These are phyloP conservation scores for Steinernema scapterisci DNA, from an alignment of 2,888 invertebrate species.

Conservation along the genomic window DNA sequence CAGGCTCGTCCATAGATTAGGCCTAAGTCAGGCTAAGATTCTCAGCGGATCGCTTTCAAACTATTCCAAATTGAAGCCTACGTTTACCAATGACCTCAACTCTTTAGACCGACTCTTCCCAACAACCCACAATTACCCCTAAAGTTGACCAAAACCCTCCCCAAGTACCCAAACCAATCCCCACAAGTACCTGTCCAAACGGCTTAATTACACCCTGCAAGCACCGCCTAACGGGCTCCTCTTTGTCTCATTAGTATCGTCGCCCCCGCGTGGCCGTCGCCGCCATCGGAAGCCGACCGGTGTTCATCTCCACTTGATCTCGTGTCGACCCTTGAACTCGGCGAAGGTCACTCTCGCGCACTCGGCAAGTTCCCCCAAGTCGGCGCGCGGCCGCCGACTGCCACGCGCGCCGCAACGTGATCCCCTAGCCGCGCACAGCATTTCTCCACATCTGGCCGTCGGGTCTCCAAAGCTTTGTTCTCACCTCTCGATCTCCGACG, in stretches of 20 bases:
- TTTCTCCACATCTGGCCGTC: slow-evolving; percentile 20
- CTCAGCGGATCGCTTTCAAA: too few relatives aligned
- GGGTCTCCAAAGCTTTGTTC: background rate
- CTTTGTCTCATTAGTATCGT: too few relatives aligned
- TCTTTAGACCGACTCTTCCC: too few relatives aligned
- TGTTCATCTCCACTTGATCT: background rate
- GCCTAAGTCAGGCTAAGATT: too few relatives aligned
- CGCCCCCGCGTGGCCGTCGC: too few relatives aligned
- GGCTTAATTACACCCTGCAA: too few relatives aligned
- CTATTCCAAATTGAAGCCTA: too few relatives aligned
- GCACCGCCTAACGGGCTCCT: too few relatives aligned
- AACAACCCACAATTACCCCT: too few relatives aligned
- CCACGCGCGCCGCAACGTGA: background rate
- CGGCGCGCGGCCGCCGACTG: slow-evolving; percentile 15
- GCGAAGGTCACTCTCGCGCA: background rate
- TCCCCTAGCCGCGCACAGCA: background rate
- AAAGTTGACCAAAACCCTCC: background rate
- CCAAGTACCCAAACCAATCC: background rate
- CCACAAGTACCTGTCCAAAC: background rate
- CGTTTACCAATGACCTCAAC: too few relatives aligned
- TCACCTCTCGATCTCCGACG: background rate
- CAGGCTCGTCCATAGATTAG: too few relatives aligned
- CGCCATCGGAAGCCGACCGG: background rate
- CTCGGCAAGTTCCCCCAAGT: too few relatives aligned
- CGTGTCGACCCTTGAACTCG: slow-evolving; percentile 26